Percentiles rank a stretch among this genome's conserved stretches.
These are phyloP conservation scores for Pseudococcus viburni DNA, from an alignment of 2,888 invertebrate species.

Conservation along the genomic window DNA sequence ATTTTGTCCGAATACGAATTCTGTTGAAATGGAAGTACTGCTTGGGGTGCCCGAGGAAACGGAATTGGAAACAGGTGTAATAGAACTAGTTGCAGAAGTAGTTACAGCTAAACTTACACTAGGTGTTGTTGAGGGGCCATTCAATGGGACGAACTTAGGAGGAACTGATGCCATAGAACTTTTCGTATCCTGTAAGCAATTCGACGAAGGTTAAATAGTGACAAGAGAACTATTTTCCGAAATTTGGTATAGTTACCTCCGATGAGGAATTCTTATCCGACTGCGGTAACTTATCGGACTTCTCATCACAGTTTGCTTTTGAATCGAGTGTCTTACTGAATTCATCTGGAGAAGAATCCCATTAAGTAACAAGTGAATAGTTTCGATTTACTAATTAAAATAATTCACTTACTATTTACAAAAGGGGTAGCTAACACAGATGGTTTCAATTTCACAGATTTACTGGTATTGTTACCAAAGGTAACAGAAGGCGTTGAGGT, in stretches of 20 bases:
- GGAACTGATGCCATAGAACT: constrained; percentile 50
- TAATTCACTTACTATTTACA: constrained; percentile 53
- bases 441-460: constrained; percentile 63
- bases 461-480: constrained; percentile 56
- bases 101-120: constrained; percentile 39
- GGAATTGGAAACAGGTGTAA: constrained; percentile 40
- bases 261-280: constrained; percentile 26
- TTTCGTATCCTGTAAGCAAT: neutral
- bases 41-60: constrained; percentile 27
- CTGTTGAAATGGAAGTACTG: constrained; percentile 70
- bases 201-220: neutral
- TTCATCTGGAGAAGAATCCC: neutral
- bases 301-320: constrained; percentile 59
- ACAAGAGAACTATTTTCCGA: neutral
- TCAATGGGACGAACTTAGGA: constrained; percentile 60
- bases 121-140: constrained; percentile 52
- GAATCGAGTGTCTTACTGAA: constrained; percentile 19
- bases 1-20: constrained; percentile 94
- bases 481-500: constrained; percentile 46
- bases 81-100: constrained; percentile 27
- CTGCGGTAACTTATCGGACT: constrained; percentile 55
- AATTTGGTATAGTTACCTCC: neutral
- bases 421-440: constrained; percentile 63
- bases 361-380: neutral
- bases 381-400: neutral